phyloP scores from a whole-genome alignment of 1,140 invertebrate genomes.

The Gryllus bimaculatus region DNA sequence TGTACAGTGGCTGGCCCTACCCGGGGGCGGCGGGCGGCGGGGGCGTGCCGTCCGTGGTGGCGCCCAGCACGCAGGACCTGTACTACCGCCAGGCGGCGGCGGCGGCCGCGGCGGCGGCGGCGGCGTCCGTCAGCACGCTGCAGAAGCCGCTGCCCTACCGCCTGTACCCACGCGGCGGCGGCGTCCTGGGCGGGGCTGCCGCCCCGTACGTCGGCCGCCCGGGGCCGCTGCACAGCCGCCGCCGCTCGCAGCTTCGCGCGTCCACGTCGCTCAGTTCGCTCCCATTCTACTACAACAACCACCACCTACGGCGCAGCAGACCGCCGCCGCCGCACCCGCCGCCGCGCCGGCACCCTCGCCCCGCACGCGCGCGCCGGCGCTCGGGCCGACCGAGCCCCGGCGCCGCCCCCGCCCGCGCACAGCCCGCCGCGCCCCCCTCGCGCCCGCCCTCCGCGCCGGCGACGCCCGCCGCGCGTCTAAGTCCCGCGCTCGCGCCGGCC shows the following conservation, averaged over 20 bases:
- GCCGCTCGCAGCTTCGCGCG: constrained; percentile 42
- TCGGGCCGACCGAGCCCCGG: constrained; percentile 8
- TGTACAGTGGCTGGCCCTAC: constrained; percentile 40
- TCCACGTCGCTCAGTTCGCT: constrained; percentile 47
- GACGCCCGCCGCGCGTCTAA: not conserved
- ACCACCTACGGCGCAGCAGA: constrained; percentile 32
- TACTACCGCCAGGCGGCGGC: constrained; percentile 69
- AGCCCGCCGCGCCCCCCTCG: not conserved
- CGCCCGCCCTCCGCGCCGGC: not conserved
- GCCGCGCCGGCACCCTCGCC: constrained; percentile 30
- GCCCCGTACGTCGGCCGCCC: constrained; percentile 36
- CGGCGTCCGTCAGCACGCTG: constrained; percentile 58
- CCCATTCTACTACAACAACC: constrained; percentile 47
- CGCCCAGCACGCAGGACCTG: constrained; percentile 58
- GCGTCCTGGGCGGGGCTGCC: constrained; percentile 39
- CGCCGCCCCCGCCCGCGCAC: constrained; percentile 10
- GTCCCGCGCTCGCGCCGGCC: too few species aligned
- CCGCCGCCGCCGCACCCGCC: constrained; percentile 31
- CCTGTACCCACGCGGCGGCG: constrained; percentile 51
- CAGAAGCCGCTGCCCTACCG: constrained; percentile 83
- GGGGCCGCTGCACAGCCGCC: constrained; percentile 36
- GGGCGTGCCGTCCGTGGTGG: constrained; percentile 36
- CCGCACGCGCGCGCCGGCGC: constrained; percentile 32
- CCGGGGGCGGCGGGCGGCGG: constrained; percentile 47
- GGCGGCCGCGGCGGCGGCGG: constrained; percentile 49